Evolutionary conservation across 2,113 vertebrate genomes (phyloP), one percentile per base, ranked within the genome.

Genomic region (Serilophus lunatus): DNA sequence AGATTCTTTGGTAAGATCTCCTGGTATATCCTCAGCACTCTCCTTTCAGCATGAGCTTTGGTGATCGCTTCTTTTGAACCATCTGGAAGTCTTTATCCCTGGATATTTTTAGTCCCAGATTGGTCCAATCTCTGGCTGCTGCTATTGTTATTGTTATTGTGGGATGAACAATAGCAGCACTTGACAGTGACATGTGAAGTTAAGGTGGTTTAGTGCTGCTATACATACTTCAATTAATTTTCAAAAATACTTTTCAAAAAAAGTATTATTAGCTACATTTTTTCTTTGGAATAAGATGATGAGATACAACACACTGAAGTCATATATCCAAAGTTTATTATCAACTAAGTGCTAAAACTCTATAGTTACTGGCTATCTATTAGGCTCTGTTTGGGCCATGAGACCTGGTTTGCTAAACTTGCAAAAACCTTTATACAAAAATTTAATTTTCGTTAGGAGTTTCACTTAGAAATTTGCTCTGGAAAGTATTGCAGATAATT

Each of bases 1-100:
- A 61, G 63, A 77, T 87, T 33, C 82, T 95, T 86, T 71, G 31
- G 56, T 70, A 90, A 72, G 14, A 91, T 93, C 36, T 95, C 74
- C 57, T 77, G 36, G 44, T 86, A 59, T 3, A 7, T 51, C 7
- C 22, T 47, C 59, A 91, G 50, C 33, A 54, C 35, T 59, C 33
- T 56, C 50, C 36, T 90, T 88, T 78, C 69, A 93, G 33, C 54
- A 29, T 9, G 16, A 86, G 69, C 82, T 92, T 86, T 93, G 84
- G 82, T 82, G 57, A 17, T 51, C 92, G 47, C 36, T 84, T 64
- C 93, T 91, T 97, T 95, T 96, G 94, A 96, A 97, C 93, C 84
- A 90, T 91, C 84, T 92, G 59, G 72, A 81, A 86, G 59, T 56
- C 82, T 96, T 96, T 92, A 82, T 95, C 40, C 22, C 76, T 72